A percentile compares a stretch with the other conserved stretches of the same genome.
Conservation (phyloP, 2,888 invertebrate species). For the Keiferia lycopersicella region DNA sequence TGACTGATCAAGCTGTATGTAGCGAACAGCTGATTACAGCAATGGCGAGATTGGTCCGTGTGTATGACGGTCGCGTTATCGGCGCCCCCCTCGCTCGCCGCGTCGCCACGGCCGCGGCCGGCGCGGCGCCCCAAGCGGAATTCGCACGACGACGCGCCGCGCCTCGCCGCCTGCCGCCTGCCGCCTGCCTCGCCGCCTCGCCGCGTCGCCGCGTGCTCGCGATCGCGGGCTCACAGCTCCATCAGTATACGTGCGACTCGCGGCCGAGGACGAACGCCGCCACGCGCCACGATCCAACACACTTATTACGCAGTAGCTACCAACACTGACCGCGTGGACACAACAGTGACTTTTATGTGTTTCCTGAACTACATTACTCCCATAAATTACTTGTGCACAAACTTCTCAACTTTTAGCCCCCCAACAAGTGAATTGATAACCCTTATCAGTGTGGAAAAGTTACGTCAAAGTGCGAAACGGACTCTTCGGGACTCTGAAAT, state of each 20-base stretch:
- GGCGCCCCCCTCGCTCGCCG: constrained; percentile 53
- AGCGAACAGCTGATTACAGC: neutral
- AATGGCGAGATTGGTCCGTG: neutral
- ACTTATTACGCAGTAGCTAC: constrained; percentile 78
- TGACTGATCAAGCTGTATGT: neutral
- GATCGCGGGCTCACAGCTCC: constrained; percentile 37
- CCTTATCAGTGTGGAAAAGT: constrained; percentile 74
- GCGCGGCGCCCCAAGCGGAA: constrained; percentile 50
- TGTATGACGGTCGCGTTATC: constrained; percentile 42
- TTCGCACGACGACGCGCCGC: constrained; percentile 49
- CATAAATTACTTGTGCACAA: constrained; percentile 32
- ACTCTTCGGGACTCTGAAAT: constrained; percentile 57
- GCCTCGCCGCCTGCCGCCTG: constrained; percentile 71
- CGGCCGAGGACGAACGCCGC: constrained; percentile 65
- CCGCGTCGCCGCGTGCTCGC: constrained; percentile 27
- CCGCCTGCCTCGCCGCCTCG: constrained; percentile 38
- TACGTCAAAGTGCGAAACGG: constrained; percentile 57
- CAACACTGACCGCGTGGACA: constrained; percentile 73
- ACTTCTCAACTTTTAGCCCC: constrained; percentile 31
- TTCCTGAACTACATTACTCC: neutral
- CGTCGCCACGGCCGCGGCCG: constrained; percentile 43
- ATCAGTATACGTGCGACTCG: constrained; percentile 77
- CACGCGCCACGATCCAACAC: constrained; percentile 57
- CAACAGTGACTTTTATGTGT: constrained; percentile 33
- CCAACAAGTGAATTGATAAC: constrained; percentile 68